Evolutionary conservation across 1,140 invertebrate species (phyloP), one percentile per base, ranked within the genome.

Genomic region (Portunus trituberculatus): DNA sequence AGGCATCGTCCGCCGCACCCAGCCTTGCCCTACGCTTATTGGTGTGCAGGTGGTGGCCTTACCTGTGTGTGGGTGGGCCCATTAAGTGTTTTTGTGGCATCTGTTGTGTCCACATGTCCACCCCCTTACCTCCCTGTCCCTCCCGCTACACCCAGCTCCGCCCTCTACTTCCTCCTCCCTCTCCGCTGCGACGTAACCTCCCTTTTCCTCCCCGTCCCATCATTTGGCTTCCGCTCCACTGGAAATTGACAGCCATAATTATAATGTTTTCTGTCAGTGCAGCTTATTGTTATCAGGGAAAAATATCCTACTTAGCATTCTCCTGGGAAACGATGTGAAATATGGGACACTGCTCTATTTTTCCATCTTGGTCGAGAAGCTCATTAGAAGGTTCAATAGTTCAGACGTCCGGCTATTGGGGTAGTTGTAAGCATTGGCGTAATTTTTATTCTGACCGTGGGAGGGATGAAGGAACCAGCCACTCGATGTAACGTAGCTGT

Each of bases 201-300:
- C 39, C 84, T 46, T 32, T 32, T 87, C 39, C 84, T 87, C 39
- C 31, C n/a, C 31, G 12, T 87, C 31, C 84, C 31, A 87, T 46
- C 84, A 32, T 87, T 46, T n/a, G 12, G n/a, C 67, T 76, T 76
- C 67, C 67, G 67, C 67, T 76, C 67, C 67, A 76, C 67, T 76
- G 67, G 67, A 76, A 76, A 76, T 76, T 25, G 67, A 76, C 67
- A 76, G 6, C 67, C 20, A 76, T 76, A n/a, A 76, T 76, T 76
- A n/a, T 76, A 76, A 76, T 76, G 67, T n/a, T 76, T 76, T 76
- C 67, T 76, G 67, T 76, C 67, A n/a, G 67, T 8, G 25, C 25
- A 76, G 67, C 67, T 76, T 76, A 76, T 76, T 76, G 67, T 76
- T 76, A 76, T 76, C 67, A n/a, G 25, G 25, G 67, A 76, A 25